phyloP scores from a whole-genome alignment of 2,888 invertebrate genomes.

The Antitype chi region DNA sequence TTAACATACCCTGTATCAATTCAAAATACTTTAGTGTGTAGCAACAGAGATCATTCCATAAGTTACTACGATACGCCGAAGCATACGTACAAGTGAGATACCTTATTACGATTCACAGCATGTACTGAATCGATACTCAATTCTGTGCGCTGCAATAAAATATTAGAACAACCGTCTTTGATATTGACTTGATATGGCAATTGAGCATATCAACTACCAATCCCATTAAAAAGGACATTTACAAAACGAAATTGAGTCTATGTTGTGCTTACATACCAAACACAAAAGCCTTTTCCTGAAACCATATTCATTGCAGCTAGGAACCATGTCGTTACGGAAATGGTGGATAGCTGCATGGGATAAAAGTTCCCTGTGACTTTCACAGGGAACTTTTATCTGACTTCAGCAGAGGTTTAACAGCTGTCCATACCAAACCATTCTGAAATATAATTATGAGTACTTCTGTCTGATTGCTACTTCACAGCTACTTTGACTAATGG shows the following conservation, averaged over 20 bases:
- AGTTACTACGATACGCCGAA: slow-evolving; percentile 7
- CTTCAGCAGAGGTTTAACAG: not conserved
- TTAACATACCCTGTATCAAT: not conserved
- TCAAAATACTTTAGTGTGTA: not conserved
- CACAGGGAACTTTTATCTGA: no score
- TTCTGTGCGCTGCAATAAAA: slow-evolving; percentile 14
- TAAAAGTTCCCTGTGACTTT: not conserved
- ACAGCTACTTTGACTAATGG: not conserved
- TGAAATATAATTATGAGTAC: not conserved
- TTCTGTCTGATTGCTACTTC: not conserved
- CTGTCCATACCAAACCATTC: not conserved
- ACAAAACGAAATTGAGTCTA: not conserved
- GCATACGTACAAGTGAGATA: slow-evolving; percentile 15
- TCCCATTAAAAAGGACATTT: not conserved
- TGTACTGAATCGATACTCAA: slow-evolving; percentile 28
- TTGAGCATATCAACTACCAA: not conserved
- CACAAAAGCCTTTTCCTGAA: not conserved
- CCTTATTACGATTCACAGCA: slow-evolving; percentile 42
- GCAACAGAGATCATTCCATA: slow-evolving; percentile 6
- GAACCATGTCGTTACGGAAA: not conserved
- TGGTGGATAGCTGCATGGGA: not conserved
- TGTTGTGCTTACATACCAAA: not conserved
- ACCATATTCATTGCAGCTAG: not conserved
- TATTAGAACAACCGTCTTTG: slow-evolving; percentile 10
- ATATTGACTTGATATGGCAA: slow-evolving; percentile 25